Base-by-base conservation (phyloP, 2,113 vertebrate species). In the Trinectes maculatus region DNA sequence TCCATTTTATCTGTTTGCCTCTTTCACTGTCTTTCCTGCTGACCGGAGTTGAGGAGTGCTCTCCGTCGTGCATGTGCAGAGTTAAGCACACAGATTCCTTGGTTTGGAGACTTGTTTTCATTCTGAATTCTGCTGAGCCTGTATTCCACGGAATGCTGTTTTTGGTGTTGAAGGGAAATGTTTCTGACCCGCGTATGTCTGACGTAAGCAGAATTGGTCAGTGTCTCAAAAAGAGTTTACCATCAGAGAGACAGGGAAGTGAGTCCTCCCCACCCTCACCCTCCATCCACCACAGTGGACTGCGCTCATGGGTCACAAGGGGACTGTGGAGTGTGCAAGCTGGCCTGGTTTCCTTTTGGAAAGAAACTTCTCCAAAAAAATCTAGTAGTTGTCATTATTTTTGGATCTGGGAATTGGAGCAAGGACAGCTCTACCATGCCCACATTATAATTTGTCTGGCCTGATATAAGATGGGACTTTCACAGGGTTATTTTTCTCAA, bases 381-480 rank as follows among this genome's bases (percentile, higher is more conserved):
- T 71, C 64, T 39, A 71, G 71, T 63, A 74, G 71, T 78, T 12
- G 43, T 60, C 83, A 82, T 83, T 85, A 65, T 80, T 80, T 78
- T 83, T 64, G 73, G 72, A 76, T 77, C 34, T 70, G 25, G 24
- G 48, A 72, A 49, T 52, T 72, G 66, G 44, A 80, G 19, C 52
- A 22, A 22, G 37, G 47, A 71, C 54, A 79, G 49, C 51, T 31
- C 52, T 81, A 28, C 53, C 58, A 40, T 51, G 64, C 57, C 68
- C 65, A 8, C 28, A 18, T 80, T 78, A 22, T 73, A 44, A 72
- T 80, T 82, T 78, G 62, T 79, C 63, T 77, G 74, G 62, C 47
- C 66, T 28, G 3, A 76, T 51, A 58, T 15, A 53, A 57, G 36
- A 72, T 51, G 29, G 16, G 49, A 55, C 31, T 56, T 51, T 48